Base-by-base conservation (phyloP, 2,888 invertebrate genomes). In the Diarsia brunnea region DNA sequence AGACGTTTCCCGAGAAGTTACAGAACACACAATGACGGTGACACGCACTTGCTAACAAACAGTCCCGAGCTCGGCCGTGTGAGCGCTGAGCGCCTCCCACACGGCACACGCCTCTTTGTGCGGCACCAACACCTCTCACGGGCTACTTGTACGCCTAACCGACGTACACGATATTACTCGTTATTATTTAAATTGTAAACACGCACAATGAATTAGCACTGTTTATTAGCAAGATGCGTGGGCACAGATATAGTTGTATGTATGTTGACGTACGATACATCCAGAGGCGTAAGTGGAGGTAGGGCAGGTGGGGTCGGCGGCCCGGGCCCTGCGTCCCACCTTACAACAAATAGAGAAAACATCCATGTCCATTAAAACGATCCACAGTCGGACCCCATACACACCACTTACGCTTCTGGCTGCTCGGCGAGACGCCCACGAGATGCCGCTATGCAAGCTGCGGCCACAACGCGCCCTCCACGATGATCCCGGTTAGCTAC, bases 221-320 rank as follows among this genome's bases (percentile, higher is more conserved):
- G 92, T 93, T 92, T 91, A 91, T 92, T 91, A 93, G 91, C 92
- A 91, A 89, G 86, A 85, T 88, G 89, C 88, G 81, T 85, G 73
- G 78, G 84, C 84, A 84, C 73, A 87, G 49, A 73, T 78, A 87
- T 84, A 86, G 85, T 90, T 89, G 87, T 90, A 89, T 90, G 85
- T 79, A 83, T 91, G 90, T 91, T 91, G 92, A 96, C 96, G 94
- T 97, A 97, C 97, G 97, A 96, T 97, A 96, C 96, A 97, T 96
- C 97, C 97, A 97, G 95, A 97, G 95, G 95, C 97, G 97, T 95
- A 96, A 96, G 96, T 96, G 97, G 95, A 97, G 96, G 92, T 96
- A 97, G 92, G 97, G 96, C 96, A 97, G 96, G 94, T 96, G 96
- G 94, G 96, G 96, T 93, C 96, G 93, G 87, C 97, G 95, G 93